Evolutionary conservation across 2,797 vertebrate genomes (phyloP).

Genomic region (Coranthus polyacanthus): DNA sequence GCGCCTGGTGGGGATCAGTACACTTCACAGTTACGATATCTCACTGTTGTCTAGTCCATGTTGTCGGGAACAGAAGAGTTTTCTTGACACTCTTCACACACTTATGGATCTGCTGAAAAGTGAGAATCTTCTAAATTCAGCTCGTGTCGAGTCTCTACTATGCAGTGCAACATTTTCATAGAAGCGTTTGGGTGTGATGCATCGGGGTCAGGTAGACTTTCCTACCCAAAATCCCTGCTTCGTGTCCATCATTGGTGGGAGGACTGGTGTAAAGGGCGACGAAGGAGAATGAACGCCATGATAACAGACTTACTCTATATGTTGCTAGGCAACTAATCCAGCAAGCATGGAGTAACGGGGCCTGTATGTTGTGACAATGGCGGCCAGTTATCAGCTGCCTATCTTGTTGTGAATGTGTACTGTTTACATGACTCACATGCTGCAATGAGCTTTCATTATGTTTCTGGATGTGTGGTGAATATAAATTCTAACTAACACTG

Average conservation of each 20-base stretch:
- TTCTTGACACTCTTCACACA: conserved; percentile 38
- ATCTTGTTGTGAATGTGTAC: conserved; percentile 38
- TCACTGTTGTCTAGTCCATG: conserved; percentile 1
- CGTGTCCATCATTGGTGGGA: conserved; percentile 47
- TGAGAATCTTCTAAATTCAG: conserved; percentile 27
- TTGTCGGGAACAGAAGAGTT: conserved; percentile 22
- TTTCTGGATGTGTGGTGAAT: conserved; percentile 22
- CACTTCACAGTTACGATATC: neutral
- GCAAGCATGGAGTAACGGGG: conserved; percentile 42
- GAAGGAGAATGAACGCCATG: conserved; percentile 67
- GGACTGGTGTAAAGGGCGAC: conserved; percentile 57
- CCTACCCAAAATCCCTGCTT: conserved; percentile 9
- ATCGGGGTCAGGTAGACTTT: conserved; percentile 19
- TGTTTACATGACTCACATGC: conserved; percentile 15
- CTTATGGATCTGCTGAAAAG: conserved; percentile 13
- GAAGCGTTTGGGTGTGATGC: neutral
- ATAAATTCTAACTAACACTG: conserved; percentile 15
- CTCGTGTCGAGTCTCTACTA: conserved; percentile 1
- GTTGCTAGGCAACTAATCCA: conserved; percentile 83
- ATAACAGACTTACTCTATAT: conserved; percentile 73
- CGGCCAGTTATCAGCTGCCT: conserved; percentile 68
- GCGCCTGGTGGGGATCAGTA: neutral
- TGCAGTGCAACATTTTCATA: neutral
- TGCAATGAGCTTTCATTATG: conserved; percentile 8
- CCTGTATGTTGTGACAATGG: conserved; percentile 62